These are phyloP conservation scores for Coptotermes formosanus DNA, from an alignment of 1,140 invertebrate genomes.

Conservation along the genomic window DNA sequence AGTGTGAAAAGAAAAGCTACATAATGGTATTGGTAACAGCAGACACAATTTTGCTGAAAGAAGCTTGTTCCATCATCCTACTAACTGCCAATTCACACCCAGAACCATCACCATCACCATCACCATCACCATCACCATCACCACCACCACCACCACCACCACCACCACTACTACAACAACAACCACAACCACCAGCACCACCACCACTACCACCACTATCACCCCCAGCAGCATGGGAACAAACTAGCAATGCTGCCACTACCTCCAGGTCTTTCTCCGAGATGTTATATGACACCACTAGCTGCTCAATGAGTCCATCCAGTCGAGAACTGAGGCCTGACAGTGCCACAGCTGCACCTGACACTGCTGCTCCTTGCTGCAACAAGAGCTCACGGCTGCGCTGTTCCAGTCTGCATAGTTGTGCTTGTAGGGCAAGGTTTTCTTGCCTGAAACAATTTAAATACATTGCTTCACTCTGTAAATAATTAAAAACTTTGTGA, in stretches of 20 bases:
- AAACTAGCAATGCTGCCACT: conserved; percentile 32
- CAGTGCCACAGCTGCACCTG: conserved; percentile 67
- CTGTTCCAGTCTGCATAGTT: conserved; percentile 60
- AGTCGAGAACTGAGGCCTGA: conserved; percentile 67
- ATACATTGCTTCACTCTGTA: not conserved
- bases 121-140: no score
- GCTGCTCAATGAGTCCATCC: conserved; percentile 66
- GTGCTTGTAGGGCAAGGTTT: conserved; percentile 63
- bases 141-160: not conserved
- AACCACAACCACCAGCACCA: not conserved
- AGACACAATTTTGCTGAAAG: not conserved
- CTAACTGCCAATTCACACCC: not conserved
- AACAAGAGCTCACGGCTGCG: conserved; percentile 63
- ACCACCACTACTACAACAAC: no score
- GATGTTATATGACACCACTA: conserved; percentile 69
- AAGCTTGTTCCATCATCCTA: conserved; percentile 15
- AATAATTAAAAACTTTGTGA: no score
- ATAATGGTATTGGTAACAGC: not conserved
- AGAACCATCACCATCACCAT: no score
- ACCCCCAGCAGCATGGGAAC: not conserved
- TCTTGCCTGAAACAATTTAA: conserved; percentile 56
- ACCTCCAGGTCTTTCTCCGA: conserved; percentile 74
- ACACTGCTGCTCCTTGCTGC: conserved; percentile 67
- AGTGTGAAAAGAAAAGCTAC: not conserved
- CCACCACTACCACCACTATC: not conserved